Percentiles rank a stretch among this genome's conserved stretches.
Conservation (phyloP, 2,113 vertebrate species). For the Macrotus californicus region DNA sequence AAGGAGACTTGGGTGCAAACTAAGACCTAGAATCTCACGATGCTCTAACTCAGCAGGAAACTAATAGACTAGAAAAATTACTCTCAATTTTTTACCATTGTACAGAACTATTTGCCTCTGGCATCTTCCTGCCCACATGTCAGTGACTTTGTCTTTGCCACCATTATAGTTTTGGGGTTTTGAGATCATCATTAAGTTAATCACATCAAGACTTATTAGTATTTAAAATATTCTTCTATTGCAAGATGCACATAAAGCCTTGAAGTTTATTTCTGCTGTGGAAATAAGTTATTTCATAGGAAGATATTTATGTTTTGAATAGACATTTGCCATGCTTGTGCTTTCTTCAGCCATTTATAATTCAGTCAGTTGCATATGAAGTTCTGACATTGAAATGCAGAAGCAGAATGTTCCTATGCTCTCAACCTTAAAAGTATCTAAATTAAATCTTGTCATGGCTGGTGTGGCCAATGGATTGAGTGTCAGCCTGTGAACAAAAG, state of each 20-base stretch:
- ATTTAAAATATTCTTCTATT: neutral
- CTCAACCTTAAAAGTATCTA: constrained; percentile 15
- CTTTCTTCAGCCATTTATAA: constrained; percentile 17
- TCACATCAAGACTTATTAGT: neutral
- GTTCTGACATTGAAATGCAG: constrained; percentile 4
- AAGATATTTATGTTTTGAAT: constrained; percentile 54
- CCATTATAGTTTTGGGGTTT: neutral
- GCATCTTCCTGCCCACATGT: neutral
- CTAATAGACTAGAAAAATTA: neutral
- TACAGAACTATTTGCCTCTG: neutral
- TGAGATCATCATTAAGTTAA: neutral
- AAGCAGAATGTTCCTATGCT: constrained; percentile 6
- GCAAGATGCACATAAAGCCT: neutral
- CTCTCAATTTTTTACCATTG: neutral
- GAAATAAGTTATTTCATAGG: neutral
- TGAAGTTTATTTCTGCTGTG: neutral
- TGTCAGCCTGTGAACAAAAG: no score
- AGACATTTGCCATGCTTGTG: neutral
- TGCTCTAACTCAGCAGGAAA: neutral
- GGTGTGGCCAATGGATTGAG: no score
- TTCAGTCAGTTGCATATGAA: constrained; percentile 24
- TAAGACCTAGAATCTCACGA: neutral
- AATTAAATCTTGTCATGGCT: constrained; percentile 4
- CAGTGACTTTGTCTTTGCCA: neutral
- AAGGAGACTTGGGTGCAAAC: neutral